Percentiles rank a stretch among this genome's conserved stretches.
phyloP scores from a whole-genome alignment of 1,140 invertebrate species.

The Paralvinella palmiformis region DNA sequence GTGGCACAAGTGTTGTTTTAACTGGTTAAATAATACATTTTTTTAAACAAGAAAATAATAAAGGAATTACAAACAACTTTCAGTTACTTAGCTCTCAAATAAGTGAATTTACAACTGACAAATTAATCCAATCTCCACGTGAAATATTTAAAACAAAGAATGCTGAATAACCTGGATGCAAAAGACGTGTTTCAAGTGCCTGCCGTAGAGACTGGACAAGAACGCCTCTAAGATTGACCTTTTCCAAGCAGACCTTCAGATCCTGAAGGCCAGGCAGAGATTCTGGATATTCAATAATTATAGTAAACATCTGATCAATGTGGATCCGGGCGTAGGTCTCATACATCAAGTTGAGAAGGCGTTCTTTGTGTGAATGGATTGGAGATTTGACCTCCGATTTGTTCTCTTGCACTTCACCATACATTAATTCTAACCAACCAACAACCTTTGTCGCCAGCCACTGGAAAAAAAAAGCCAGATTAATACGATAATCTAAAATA shows the following conservation, averaged over 20 bases:
- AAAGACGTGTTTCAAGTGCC: slow-evolving; percentile 54
- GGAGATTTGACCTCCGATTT: slow-evolving; percentile 51
- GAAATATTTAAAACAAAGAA: too few species aligned
- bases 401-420: slow-evolving; percentile 49
- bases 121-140: too few species aligned
- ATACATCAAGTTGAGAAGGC: slow-evolving; percentile 74
- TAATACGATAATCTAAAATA: too few species aligned
- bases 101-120: too few species aligned
- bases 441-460: slow-evolving; percentile 79
- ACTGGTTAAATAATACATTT: too few species aligned
- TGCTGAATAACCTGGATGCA: slow-evolving; percentile 50
- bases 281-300: slow-evolving; percentile 94
- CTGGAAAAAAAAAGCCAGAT: slow-evolving; percentile 50
- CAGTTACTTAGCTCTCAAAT: too few species aligned
- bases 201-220: slow-evolving; percentile 71
- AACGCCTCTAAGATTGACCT: slow-evolving; percentile 69
- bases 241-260: slow-evolving; percentile 75
- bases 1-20: too few species aligned
- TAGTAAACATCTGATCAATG: slow-evolving; percentile 89
- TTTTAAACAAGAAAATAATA: too few species aligned
- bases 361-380: slow-evolving; percentile 39
- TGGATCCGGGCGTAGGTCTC: slow-evolving; percentile 80
- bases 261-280: slow-evolving; percentile 89
- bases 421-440: slow-evolving; percentile 74
- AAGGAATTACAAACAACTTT: too few species aligned